A percentile compares a stretch with the other conserved stretches of the same genome.
Evolutionary conservation across 2,113 vertebrate species (phyloP).

Genomic region (Thermophis baileyi): DNA sequence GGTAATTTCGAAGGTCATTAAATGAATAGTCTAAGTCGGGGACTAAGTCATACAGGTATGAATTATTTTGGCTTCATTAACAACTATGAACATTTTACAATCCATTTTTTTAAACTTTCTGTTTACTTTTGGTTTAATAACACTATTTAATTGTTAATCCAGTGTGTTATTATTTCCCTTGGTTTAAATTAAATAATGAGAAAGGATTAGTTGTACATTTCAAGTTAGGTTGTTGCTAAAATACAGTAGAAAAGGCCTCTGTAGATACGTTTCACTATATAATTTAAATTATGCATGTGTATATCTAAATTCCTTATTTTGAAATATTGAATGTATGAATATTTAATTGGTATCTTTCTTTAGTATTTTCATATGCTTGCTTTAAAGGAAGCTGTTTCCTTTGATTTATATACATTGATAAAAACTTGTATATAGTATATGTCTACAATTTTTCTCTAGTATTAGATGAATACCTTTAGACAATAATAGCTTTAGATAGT

Average conservation of each 20-base stretch:
- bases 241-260: slow-evolving; percentile 70
- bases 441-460: slow-evolving; percentile 61
- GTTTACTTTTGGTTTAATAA: slow-evolving; percentile 2
- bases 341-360: slow-evolving; percentile 72
- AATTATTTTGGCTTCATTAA: slow-evolving; percentile 9
- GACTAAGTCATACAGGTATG: rapidly evolving
- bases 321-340: slow-evolving; percentile 76
- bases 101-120: slow-evolving; percentile 26
- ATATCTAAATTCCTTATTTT: slow-evolving; percentile 73
- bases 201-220: slow-evolving; percentile 57
- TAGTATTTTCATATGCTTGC: slow-evolving; percentile 70
- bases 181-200: slow-evolving; percentile 53
- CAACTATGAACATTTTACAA: neutral
- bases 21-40: neutral
- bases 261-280: slow-evolving; percentile 71
- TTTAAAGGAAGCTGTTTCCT: slow-evolving; percentile 70
- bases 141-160: neutral
- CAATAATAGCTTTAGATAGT: slow-evolving; percentile 51
- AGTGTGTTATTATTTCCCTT: neutral
- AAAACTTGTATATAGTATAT: slow-evolving; percentile 64
- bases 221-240: slow-evolving; percentile 65
- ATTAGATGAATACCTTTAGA: slow-evolving; percentile 59
- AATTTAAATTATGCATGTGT: slow-evolving; percentile 74
- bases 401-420: slow-evolving; percentile 71
- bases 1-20: neutral